phyloP scores from a whole-genome alignment of 2,797 vertebrate genomes.

The Gouania willdenowi region DNA sequence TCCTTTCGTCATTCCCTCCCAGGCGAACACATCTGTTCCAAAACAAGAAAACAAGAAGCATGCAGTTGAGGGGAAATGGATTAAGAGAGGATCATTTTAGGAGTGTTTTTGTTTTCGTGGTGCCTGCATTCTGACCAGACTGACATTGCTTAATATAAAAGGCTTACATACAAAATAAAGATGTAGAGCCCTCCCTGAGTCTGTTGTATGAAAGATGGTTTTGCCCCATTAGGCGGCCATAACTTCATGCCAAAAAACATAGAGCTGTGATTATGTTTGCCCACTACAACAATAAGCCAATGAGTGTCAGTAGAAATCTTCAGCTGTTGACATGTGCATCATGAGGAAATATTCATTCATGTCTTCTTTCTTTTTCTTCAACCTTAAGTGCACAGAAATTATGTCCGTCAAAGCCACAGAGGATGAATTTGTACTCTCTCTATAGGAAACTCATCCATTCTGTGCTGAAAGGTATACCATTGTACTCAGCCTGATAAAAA shows the following conservation, averaged over 20 bases:
- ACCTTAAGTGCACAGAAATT: conserved; percentile 26
- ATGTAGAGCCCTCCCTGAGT: conserved; percentile 65
- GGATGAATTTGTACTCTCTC: conserved; percentile 1
- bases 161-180: conserved; percentile 56
- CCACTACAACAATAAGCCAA: conserved; percentile 46
- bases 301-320: conserved; percentile 39
- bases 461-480: conserved; percentile 7
- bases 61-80: conserved; percentile 41
- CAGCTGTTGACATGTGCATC: conserved; percentile 30
- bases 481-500: not conserved
- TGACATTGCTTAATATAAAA: conserved; percentile 54
- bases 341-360: conserved; percentile 46
- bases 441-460: no score
- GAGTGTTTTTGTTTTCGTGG: conserved; percentile 38
- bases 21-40: conserved; percentile 43
- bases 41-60: conserved; percentile 54
- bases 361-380: conserved; percentile 26
- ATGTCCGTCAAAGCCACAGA: conserved; percentile 16
- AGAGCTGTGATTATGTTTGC: conserved; percentile 38
- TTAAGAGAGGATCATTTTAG: conserved; percentile 13
- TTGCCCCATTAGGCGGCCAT: conserved; percentile 60
- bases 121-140: conserved; percentile 37
- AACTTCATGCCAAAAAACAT: conserved; percentile 51
- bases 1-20: conserved; percentile 59
- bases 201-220: conserved; percentile 56